Base-by-base conservation (phyloP, 2,113 vertebrate species). In the Caranx ignobilis region DNA sequence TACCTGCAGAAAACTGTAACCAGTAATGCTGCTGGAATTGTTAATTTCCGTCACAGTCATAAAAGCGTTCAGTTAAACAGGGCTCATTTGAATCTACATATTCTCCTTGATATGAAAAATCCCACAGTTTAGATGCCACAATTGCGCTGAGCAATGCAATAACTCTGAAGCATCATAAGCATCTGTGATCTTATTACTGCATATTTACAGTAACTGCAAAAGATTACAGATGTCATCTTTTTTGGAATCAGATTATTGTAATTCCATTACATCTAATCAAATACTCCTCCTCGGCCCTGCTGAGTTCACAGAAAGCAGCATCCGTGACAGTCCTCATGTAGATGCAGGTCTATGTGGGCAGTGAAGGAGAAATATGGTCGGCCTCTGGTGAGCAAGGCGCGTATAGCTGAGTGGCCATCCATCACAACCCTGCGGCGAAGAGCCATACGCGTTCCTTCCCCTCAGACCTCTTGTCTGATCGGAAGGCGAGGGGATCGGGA, bases 181-280 rank as follows among this genome's bases (percentile, higher is more conserved):
- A 88, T 89, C 66, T 45, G 71, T 85, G 72, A 92, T 92, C 71
- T 80, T 75, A 91, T 93, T 89, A 83, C 85, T 57, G 69, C 80
- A 79, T 91, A 91, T 91, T 93, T 92, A 93, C 92, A 93, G 91
- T 91, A 87, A 92, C 85, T 89, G 70, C 89, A 89, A 91, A 84
- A 86, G 88, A 93, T 93, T 93, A 92, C 84, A 88, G 79, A 90
- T 90, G 86, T 84, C 83, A 78, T 91, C 79, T 86, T 91, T 87
- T 91, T 89, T 84, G 75, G 81, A 93, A 91, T 91, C 81, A 75
- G 77, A 93, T 93, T 88, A 91, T 79, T 75, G 34, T 89, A 91
- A 93, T 91, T 89, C 74, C 75, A 90, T 93, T 93, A 91, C 83
- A 79, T 45, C 52, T 89, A 92, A 93, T 93, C 87, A 87, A 88